Conservation (phyloP, 2,888 invertebrate genomes). For the Caenorhabditis panamensis region DNA sequence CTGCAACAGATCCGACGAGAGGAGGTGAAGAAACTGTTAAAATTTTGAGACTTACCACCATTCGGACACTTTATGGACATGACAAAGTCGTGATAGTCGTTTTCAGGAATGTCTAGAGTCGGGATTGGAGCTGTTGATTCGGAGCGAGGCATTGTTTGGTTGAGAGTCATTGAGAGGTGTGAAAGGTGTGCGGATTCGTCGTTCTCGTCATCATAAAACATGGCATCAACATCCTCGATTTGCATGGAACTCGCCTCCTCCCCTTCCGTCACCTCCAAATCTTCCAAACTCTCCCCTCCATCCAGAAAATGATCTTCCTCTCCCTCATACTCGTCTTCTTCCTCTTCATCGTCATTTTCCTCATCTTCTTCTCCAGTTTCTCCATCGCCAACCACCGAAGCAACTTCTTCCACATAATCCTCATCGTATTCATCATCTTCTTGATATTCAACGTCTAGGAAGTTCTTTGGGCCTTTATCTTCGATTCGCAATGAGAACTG, state of each 20-base stretch:
- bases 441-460: slow-evolving; percentile 49
- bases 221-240: too few species aligned
- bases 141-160: slow-evolving; percentile 21
- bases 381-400: slow-evolving; percentile 10
- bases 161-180: slow-evolving; percentile 27
- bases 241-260: background rate
- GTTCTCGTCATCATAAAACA: too few species aligned
- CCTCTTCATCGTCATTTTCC: slow-evolving; percentile 31
- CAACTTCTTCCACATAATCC: slow-evolving; percentile 36
- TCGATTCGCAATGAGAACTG: slow-evolving; percentile 39
- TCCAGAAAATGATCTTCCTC: slow-evolving; percentile 19
- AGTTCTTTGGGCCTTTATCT: slow-evolving; percentile 40
- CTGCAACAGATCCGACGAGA: slow-evolving; percentile 16
- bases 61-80: slow-evolving; percentile 18
- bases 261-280: background rate
- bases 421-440: slow-evolving; percentile 60
- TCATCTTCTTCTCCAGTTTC: slow-evolving; percentile 32
- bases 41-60: slow-evolving; percentile 10
- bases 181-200: too few species aligned
- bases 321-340: slow-evolving; percentile 22
- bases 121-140: slow-evolving; percentile 10
- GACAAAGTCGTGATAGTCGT: slow-evolving; percentile 43
- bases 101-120: slow-evolving; percentile 29
- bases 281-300: background rate
- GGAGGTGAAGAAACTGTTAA: background rate